phyloP scores from a whole-genome alignment of 2,797 vertebrate species.

The Hybognathus amarus region DNA sequence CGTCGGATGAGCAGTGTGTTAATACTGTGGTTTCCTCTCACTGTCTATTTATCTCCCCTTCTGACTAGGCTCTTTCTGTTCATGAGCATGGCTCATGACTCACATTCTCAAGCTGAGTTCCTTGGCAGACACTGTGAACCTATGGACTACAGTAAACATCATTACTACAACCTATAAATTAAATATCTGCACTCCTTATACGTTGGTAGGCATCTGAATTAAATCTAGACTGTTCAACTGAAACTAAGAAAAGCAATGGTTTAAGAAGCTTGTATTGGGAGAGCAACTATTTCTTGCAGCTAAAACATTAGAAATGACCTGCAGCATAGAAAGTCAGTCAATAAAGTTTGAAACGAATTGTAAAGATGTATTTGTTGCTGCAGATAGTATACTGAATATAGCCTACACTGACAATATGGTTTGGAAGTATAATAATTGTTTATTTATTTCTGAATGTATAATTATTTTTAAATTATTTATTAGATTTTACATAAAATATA shows the following conservation, averaged over 20 bases:
- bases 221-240: background rate
- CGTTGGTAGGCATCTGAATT: background rate
- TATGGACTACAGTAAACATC: constrained; percentile 23
- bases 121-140: background rate
- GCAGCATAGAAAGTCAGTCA: background rate
- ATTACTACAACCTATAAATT: constrained; percentile 31
- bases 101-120: background rate
- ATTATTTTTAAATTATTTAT: too few relatives aligned
- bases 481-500: background rate
- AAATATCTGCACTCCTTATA: constrained; percentile 28
- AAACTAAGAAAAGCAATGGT: constrained; percentile 12
- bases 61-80: background rate
- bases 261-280: constrained; percentile 6
- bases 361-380: background rate
- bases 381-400: too few relatives aligned
- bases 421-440: background rate
- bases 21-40: background rate
- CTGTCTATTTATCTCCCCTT: background rate
- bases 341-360: background rate
- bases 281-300: background rate
- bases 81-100: background rate
- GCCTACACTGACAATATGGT: background rate
- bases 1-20: background rate
- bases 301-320: background rate
- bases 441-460: background rate